Percentiles rank a stretch among this genome's conserved stretches.
Conservation (phyloP, 2,113 vertebrate species). For the Silurus meridionalis region DNA sequence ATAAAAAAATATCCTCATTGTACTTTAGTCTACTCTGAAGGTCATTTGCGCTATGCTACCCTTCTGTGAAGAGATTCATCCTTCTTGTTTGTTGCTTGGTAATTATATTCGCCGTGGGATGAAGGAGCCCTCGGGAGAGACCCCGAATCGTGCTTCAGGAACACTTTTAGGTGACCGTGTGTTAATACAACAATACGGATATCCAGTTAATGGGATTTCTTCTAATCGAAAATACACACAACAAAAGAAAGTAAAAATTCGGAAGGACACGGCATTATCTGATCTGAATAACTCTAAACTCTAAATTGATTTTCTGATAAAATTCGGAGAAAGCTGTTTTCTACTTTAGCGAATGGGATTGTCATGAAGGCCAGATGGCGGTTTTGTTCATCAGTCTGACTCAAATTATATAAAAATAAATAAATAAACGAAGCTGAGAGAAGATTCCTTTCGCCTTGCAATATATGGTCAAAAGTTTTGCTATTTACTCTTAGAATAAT, state of each 20-base stretch:
- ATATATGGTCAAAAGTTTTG: no score
- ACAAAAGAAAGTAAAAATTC: background rate
- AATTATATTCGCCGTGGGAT: slow-evolving; percentile 27
- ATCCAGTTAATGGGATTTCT: background rate
- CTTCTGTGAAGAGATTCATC: background rate
- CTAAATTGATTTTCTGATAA: background rate
- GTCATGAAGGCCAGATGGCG: background rate
- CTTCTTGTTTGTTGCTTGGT: background rate
- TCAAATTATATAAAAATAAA: background rate
- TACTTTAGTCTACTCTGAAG: background rate
- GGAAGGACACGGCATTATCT: slow-evolving; percentile 14
- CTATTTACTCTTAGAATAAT: no score
- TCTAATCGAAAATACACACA: background rate
- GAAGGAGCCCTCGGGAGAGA: background rate
- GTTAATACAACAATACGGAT: slow-evolving; percentile 10
- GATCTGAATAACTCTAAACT: background rate
- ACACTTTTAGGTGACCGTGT: background rate
- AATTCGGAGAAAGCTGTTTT: background rate
- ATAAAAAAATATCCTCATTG: background rate
- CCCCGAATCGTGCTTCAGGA: background rate
- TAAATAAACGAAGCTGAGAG: no score
- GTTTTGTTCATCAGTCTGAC: background rate
- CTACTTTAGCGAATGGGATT: background rate
- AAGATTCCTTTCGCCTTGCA: no score
- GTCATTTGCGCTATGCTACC: background rate